These are phyloP conservation scores for Pelagia noctiluca DNA, from an alignment of 30 jellyfish, hydroid and myxozoan genomes.

Conservation along the genomic window DNA sequence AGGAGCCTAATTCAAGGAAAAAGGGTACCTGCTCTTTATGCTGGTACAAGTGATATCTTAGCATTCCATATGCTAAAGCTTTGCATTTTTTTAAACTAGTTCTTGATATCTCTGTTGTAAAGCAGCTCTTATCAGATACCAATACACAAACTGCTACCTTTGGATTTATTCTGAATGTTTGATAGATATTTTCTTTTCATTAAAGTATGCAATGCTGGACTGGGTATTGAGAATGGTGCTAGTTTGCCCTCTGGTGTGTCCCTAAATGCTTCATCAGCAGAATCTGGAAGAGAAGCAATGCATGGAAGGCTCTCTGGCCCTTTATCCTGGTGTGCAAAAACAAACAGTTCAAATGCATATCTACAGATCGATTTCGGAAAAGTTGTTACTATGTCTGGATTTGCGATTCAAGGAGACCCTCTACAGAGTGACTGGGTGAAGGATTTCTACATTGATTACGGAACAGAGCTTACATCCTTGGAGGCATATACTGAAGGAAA, in stretches of 20 bases:
- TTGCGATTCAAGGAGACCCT: too few relatives aligned
- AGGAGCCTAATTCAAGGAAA: too few relatives aligned
- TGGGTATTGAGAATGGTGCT: constrained; percentile 59
- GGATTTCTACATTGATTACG: too few relatives aligned
- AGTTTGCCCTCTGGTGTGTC: constrained; percentile 43
- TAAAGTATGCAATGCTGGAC: constrained; percentile 44
- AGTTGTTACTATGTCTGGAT: too few relatives aligned
- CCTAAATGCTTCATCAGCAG: constrained; percentile 42
- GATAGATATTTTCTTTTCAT: background rate
- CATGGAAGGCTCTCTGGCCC: constrained; percentile 45
- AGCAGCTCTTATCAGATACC: background rate
- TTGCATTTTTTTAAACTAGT: background rate
- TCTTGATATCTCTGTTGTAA: background rate
- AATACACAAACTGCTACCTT: background rate
- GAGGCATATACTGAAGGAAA: too few relatives aligned
- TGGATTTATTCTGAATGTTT: background rate
- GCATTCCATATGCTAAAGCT: too few relatives aligned
- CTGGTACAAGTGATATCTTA: too few relatives aligned
- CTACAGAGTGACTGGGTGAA: too few relatives aligned
- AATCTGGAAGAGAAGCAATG: background rate
- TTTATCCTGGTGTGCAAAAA: constrained; percentile 44
- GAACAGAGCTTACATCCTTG: too few relatives aligned
- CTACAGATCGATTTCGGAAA: too few relatives aligned
- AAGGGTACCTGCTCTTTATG: too few relatives aligned
- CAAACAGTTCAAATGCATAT: too few relatives aligned